Base-by-base conservation (phyloP, 1,140 invertebrate genomes). In the Carposina sasakii region DNA sequence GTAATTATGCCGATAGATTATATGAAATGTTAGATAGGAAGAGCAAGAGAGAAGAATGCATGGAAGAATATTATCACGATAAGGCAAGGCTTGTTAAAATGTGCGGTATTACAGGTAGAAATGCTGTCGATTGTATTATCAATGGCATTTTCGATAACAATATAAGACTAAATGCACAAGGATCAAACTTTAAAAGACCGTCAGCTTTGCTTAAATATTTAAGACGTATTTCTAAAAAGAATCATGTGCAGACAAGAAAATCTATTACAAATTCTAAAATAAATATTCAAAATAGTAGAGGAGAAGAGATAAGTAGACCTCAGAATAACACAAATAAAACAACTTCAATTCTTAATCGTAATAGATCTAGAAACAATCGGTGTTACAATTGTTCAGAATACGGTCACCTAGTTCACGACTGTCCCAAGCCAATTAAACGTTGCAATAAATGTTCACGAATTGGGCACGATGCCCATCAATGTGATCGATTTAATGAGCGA, bases 51-150 rank as follows among this genome's bases (percentile, higher is more conserved):
- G 34, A 47, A 6, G 45, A 47, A 37, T 26, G 33, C 2, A 16
- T 47, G 12, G 45, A 47, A 21, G 22, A 39, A 9, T 47, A 47
- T 19, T 47, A 24, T 10, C 20, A 34, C 24, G 49, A 51, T 17
- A 51, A 52, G 21, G 28, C 43, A 6, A 39, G 17, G 13, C 17
- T 40, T 4, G 37, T 52, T 8, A 39, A 16, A n/a, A 26, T 28
- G 15, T 52, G 50, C 19, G 20, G 20, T 15, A 39, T 52, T 5
- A 52, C 4, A 3, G 50, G 42, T 16, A 20, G 22, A 10, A 28
- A 52, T 39, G 50, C 50, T 2, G 50, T 52, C 21, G 50, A 52
- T 17, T 52, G 50, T 16, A 45, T 52, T 10, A 40, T 52, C 6
- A 30, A 46, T 16, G 50, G 50, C 19, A 52, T 52, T 12, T 52